These are phyloP conservation scores for Procambarus clarkii DNA, from an alignment of 1,140 invertebrate species.

Conservation along the genomic window DNA sequence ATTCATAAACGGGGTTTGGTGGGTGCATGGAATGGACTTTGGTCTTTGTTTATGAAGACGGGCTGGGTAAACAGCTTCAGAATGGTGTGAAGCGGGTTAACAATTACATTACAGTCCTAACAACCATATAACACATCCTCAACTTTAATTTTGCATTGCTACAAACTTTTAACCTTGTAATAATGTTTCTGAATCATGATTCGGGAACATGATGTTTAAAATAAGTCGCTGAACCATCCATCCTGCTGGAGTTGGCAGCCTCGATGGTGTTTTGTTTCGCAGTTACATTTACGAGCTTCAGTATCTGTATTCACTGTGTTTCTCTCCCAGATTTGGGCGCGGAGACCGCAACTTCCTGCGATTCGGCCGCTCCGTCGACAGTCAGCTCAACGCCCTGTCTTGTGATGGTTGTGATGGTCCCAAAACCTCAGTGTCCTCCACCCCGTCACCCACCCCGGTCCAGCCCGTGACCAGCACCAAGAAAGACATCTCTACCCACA, in stretches of 20 bases:
- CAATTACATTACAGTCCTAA: too few relatives aligned
- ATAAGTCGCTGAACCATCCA: neutral
- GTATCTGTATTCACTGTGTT: neutral
- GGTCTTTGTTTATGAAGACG: too few relatives aligned
- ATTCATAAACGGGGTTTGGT: too few relatives aligned
- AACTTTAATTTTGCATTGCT: too few relatives aligned
- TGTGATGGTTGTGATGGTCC: neutral
- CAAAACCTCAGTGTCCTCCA: neutral
- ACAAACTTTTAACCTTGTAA: neutral
- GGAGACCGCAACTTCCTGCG: slow-evolving; percentile 43
- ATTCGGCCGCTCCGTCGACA: slow-evolving; percentile 48
- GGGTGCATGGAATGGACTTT: too few relatives aligned
- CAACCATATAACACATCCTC: too few relatives aligned
- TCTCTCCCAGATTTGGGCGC: slow-evolving; percentile 32
- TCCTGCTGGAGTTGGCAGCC: too few relatives aligned
- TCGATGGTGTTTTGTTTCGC: too few relatives aligned
- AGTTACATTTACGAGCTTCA: too few relatives aligned
- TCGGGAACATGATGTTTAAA: neutral
- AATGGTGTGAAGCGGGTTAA: too few relatives aligned
- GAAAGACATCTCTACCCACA: neutral
- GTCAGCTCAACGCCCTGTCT: neutral
- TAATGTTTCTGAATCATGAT: neutral
- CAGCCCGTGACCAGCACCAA: neutral
- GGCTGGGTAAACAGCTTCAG: too few relatives aligned
- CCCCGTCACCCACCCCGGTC: neutral